Conservation (phyloP, 2,888 invertebrate genomes). For the Microctonus aethiopoides region DNA sequence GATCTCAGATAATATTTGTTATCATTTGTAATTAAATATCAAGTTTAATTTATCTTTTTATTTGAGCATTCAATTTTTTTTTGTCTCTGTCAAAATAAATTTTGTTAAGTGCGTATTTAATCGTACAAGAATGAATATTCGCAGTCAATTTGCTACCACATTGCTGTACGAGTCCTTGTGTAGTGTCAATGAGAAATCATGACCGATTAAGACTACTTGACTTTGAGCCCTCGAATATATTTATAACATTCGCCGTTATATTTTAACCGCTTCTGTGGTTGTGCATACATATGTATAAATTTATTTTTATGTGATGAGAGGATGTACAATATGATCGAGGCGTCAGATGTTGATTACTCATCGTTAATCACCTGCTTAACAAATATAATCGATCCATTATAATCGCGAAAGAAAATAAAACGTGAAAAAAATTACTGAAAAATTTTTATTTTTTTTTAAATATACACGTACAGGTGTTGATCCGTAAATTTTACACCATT, state of each 20-base stretch:
- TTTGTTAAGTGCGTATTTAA: too few species aligned
- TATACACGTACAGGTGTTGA: too few species aligned
- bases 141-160: not conserved
- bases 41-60: too few species aligned
- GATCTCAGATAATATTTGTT: too few species aligned
- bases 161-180: not conserved
- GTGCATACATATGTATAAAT: not conserved
- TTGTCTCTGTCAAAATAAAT: too few species aligned
- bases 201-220: slow-evolving; percentile 25
- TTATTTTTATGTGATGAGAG: not conserved
- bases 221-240: slow-evolving; percentile 20
- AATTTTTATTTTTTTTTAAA: too few species aligned
- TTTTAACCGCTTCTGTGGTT: slow-evolving; percentile 3
- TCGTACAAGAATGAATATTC: not conserved
- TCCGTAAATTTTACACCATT: not conserved
- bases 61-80: too few species aligned
- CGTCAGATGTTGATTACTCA: slow-evolving; percentile 17
- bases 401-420: not conserved
- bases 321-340: too few species aligned
- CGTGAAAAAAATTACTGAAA: not conserved
- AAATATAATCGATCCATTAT: not conserved
- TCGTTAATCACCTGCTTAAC: slow-evolving; percentile 8
- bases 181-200: slow-evolving; percentile 20
- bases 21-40: too few species aligned
- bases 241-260: slow-evolving; percentile 19